Evolutionary conservation across 2,113 vertebrate species (phyloP), one percentile per base, ranked within the genome.

Genomic region (Rousettus leschenaultii): DNA sequence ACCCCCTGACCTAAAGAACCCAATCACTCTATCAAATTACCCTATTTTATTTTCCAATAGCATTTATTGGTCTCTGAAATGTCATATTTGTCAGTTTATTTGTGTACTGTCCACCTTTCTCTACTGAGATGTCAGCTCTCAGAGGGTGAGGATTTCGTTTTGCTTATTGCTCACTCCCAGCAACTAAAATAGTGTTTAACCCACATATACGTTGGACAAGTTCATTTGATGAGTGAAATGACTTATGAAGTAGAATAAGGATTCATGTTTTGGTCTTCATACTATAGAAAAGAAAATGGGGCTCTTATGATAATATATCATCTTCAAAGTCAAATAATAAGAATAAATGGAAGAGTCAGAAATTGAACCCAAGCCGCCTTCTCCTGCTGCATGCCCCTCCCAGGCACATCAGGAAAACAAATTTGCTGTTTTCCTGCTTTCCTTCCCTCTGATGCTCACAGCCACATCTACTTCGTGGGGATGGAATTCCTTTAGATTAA

Each of bases 321-420:
- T 30, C 12, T 88, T 95, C n/a, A 35, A 82, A 86, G 59, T 87
- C 24, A 91, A 92, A 91, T n/a, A 66, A 91, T 38, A 28, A 84
- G 48, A 59, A 43, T 61, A 78, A 73, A 26, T 38, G 38, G 65
- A 86, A 68, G 35, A 61, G 16, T n/a, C 26, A 38, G 57, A 40
- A 51, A 89, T 63, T 57, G 55, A 92, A 40, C 38, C 6, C 1
- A 12, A 24, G 7, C n/a, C 13, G 83, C 10, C 26, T n/a, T 48
- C 30, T 5, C 19, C 33, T 22, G 9, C 21, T 73, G n/a, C 6
- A 4, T 26, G 38, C 7, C 24, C 18, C 57, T 53, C 15, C 80
- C 21, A 35, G 57, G 8, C 45, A 22, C 15, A 48, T 59, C 16
- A 38, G 45, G 9, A 33, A 24, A 55, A 80, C 12, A 51, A 68